Base-by-base conservation (phyloP, 2,888 invertebrate genomes). In the Drosophila anceps region DNA sequence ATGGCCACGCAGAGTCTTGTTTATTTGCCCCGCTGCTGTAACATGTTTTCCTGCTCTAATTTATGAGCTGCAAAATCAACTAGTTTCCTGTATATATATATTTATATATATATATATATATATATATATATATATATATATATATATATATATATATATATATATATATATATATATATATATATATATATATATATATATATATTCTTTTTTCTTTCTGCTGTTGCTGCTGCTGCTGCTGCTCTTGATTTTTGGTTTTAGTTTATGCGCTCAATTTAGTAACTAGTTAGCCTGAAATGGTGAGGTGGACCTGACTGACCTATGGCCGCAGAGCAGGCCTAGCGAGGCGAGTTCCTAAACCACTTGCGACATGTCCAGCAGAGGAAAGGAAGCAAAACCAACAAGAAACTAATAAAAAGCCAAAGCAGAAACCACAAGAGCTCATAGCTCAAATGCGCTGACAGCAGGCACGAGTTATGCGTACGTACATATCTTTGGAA, bases 381-480 rank as follows among this genome's bases (percentile, higher is more conserved):
- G 29, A 37, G 29, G 41, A 5, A 46, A 31, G 7, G 9, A 20
- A 58, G 31, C 35, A 77, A 72, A 75, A 69, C 71, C 67, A 73
- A 83, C 73, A 80, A 85, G 82, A 86, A 86, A 86, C 86, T 88
- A 86, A 88, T 86, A 88, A 86, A 85, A 86, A 77, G 86, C 78
- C 84, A 79, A 69, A 68, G 78, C 73, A 81, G 72, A 88, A 79
- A 81, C 88, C 85, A 81, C 84, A 81, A 85, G 81, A 87, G 79
- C 85, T 87, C 88, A 81, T 88, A 85, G 85, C 88, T 85, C 85
- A 86, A 86, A 88, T 77, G 71, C 88, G 85, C 86, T 85, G 88
- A 86, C 86, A 88, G 84, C 88, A 85, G 86, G 86, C 86, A 86
- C 86, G 86, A 86, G 86, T 86, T 86, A 85, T 88, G 86, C 86